These are phyloP conservation scores for Macrochelys suwanniensis DNA, from an alignment of 2,797 vertebrate genomes.

Conservation along the genomic window DNA sequence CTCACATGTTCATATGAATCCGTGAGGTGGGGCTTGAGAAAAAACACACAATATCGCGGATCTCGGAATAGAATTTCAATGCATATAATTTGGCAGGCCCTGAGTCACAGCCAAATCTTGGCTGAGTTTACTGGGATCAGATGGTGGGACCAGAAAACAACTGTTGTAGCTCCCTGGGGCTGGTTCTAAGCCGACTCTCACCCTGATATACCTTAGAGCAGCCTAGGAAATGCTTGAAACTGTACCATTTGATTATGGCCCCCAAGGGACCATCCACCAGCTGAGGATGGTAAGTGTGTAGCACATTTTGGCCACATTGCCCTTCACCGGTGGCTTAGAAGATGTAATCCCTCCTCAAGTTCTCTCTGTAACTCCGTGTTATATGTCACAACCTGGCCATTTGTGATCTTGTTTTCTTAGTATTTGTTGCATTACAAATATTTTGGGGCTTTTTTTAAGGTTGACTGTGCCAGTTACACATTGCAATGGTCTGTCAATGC, in stretches of 20 bases:
- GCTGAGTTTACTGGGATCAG: background rate
- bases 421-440: background rate
- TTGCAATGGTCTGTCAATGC: background rate
- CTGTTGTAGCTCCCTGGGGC: background rate
- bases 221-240: background rate
- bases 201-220: background rate
- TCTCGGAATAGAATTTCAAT: too few relatives aligned
- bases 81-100: background rate
- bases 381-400: background rate
- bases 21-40: background rate
- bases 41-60: fast-evolving
- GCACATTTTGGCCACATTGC: background rate
- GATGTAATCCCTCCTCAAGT: background rate
- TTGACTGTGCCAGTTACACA: background rate
- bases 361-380: background rate
- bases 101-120: background rate
- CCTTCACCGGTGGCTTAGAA: background rate
- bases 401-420: background rate
- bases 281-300: background rate
- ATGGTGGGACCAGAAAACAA: background rate
- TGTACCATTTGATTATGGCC: background rate
- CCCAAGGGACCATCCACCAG: background rate
- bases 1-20: background rate
- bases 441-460: background rate
- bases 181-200: background rate